phyloP scores from a whole-genome alignment of 2,888 invertebrate genomes.

The Clusia tigrina region DNA sequence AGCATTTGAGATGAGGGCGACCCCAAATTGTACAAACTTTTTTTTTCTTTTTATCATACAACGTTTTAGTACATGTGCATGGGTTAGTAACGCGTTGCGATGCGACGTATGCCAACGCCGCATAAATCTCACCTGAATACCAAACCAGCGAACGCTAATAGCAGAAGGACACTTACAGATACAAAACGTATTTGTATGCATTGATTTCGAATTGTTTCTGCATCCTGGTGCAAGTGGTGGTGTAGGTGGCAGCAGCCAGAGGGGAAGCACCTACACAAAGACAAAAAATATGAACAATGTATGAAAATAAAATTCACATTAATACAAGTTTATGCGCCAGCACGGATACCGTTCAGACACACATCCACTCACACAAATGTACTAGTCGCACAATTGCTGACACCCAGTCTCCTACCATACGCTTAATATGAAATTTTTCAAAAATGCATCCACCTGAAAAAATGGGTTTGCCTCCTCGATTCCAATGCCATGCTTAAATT shows the following conservation, averaged over 20 bases:
- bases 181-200: slow-evolving; percentile 55
- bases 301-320: slow-evolving; percentile 17
- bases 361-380: slow-evolving; percentile 13
- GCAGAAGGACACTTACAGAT: slow-evolving; percentile 49
- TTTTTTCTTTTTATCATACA: background rate
- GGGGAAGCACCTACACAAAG: too few species aligned
- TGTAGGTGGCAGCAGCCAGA: too few species aligned
- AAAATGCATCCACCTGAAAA: slow-evolving; percentile 23
- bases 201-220: slow-evolving; percentile 48
- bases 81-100: background rate
- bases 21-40: background rate
- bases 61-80: background rate
- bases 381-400: slow-evolving; percentile 24
- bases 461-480: background rate
- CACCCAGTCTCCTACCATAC: slow-evolving; percentile 24
- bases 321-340: slow-evolving; percentile 28
- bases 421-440: slow-evolving; percentile 10
- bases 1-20: too few species aligned
- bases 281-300: slow-evolving; percentile 1
- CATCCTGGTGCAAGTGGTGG: background rate
- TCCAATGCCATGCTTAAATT: slow-evolving; percentile 5
- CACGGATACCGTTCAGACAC: slow-evolving; percentile 36
- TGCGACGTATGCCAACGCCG: background rate
- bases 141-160: slow-evolving; percentile 42
- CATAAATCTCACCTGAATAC: slow-evolving; percentile 39